These are phyloP conservation scores for Etheostoma nigrum DNA, from an alignment of 2,797 vertebrate species.

Conservation along the genomic window DNA sequence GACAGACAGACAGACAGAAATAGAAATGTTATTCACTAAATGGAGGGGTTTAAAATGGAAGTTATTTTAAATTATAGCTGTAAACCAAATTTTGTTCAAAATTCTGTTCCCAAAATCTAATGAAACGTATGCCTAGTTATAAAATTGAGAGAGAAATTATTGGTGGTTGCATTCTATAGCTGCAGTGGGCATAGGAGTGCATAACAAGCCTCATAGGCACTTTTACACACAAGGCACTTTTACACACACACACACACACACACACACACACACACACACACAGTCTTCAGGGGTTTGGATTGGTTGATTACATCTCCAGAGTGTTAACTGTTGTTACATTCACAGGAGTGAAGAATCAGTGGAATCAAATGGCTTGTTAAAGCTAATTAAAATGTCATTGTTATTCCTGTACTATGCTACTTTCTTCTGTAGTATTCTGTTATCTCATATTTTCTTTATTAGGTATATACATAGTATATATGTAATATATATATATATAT, in stretches of 20 bases:
- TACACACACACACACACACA: conserved; percentile 19
- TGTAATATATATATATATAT: too few species aligned
- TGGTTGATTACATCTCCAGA: conserved; percentile 4
- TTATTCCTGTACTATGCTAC: not conserved
- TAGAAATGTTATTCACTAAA: not conserved
- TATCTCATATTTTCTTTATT: not conserved
- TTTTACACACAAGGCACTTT: conserved; percentile 5
- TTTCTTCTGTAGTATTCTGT: not conserved
- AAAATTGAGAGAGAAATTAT: not conserved
- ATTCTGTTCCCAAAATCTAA: not conserved
- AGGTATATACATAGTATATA: not conserved
- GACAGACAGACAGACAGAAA: not conserved
- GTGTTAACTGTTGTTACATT: conserved; percentile 6
- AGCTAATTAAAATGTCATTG: conserved; percentile 6
- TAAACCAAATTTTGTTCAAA: not conserved
- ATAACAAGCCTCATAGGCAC: conserved; percentile 14
- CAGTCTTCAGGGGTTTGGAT: conserved; percentile 4
- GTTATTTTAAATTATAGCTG: not conserved
- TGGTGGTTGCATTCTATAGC: not conserved
- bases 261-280: conserved; percentile 11
- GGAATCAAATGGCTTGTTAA: not conserved
- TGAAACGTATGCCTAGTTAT: not conserved
- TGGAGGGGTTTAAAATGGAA: not conserved
- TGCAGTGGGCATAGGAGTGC: not conserved
- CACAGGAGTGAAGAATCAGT: not conserved